phyloP scores from a whole-genome alignment of 2,888 invertebrate species.

The Tetropium fuscum region DNA sequence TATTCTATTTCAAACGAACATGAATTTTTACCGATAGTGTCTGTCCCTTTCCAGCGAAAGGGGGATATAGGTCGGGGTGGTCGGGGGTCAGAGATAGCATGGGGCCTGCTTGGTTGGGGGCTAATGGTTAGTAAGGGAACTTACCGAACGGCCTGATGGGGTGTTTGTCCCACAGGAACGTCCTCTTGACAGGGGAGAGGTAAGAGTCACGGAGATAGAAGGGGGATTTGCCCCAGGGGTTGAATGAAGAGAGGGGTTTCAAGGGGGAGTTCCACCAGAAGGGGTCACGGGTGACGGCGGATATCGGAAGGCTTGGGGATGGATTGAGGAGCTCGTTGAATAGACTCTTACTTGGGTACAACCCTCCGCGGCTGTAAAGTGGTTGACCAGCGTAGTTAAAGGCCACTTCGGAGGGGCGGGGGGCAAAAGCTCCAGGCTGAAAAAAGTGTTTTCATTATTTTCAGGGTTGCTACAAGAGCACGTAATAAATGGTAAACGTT shows the following conservation, averaged over 20 bases:
- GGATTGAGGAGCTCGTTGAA: conserved; percentile 81
- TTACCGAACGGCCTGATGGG: conserved; percentile 92
- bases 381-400: conserved; percentile 84
- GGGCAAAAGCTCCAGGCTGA: conserved; percentile 74
- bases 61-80: conserved; percentile 1
- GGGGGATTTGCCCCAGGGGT: conserved; percentile 78
- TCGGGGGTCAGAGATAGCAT: conserved; percentile 21
- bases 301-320: conserved; percentile 81
- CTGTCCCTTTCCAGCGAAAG: conserved; percentile 36
- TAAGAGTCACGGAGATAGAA: conserved; percentile 88
- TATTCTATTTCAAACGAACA: conserved; percentile 26
- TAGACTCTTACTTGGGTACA: conserved; percentile 66
- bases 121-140: conserved; percentile 62
- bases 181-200: conserved; percentile 91
- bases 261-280: conserved; percentile 91
- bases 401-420: conserved; percentile 78
- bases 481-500: too few relatives aligned
- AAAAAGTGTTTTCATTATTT: conserved; percentile 26
- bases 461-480: background rate
- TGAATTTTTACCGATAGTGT: conserved; percentile 39
- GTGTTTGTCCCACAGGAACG: conserved; percentile 92
- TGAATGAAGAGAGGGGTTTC: conserved; percentile 76
- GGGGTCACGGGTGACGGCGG: conserved; percentile 86
- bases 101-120: conserved; percentile 24
- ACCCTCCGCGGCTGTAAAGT: conserved; percentile 69